Conservation (phyloP, 2,797 vertebrate genomes). For the Onychomys torridus region DNA sequence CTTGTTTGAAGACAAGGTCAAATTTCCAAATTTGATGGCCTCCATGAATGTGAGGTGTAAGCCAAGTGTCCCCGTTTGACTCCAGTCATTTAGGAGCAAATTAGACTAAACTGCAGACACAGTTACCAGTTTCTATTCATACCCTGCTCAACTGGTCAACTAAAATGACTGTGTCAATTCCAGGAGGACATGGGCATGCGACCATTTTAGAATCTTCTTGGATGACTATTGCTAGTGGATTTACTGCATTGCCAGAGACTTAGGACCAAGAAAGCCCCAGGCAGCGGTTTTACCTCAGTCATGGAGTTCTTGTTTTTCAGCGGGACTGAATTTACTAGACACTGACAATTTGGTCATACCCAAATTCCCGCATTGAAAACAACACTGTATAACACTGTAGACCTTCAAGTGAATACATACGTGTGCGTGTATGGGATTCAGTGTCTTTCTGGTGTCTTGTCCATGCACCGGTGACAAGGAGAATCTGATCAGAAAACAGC, state of each 20-base stretch:
- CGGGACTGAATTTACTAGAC: neutral
- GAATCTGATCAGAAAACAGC: constrained; percentile 49
- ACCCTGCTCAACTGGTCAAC: neutral
- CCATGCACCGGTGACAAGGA: constrained; percentile 21
- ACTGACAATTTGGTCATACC: neutral
- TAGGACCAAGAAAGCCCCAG: neutral
- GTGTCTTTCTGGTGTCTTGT: neutral
- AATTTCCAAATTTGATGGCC: constrained; percentile 61
- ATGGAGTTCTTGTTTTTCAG: neutral
- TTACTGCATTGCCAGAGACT: neutral
- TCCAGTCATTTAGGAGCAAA: constrained; percentile 52
- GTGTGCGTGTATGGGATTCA: constrained; percentile 4
- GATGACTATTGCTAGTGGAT: neutral
- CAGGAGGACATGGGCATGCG: neutral
- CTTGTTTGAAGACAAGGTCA: constrained; percentile 67
- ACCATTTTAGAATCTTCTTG: constrained; percentile 31
- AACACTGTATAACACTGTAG: neutral
- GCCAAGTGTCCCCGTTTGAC: constrained; percentile 64
- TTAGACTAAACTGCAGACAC: constrained; percentile 59
- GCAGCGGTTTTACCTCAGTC: neutral
- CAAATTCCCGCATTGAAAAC: neutral
- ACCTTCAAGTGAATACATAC: constrained; percentile 10
- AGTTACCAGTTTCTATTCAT: constrained; percentile 51
- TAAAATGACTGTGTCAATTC: neutral
- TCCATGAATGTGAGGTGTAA: constrained; percentile 22